Evolutionary conservation across 2,888 invertebrate species (phyloP).

Genomic region (Dolomedes plantarius): DNA sequence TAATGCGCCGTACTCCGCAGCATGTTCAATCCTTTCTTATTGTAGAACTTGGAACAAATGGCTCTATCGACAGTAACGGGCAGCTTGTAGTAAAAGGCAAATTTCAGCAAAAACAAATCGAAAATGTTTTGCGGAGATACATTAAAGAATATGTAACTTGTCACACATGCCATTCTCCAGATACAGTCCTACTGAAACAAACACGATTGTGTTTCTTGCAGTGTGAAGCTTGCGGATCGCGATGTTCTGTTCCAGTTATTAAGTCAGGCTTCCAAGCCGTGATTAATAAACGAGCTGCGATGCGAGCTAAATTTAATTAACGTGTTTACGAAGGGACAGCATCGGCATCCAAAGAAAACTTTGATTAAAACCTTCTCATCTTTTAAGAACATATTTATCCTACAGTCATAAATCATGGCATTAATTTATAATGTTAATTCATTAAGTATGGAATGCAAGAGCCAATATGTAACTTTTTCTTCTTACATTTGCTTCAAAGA

Average conservation of each 20-base stretch:
- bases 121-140: constrained; percentile 86
- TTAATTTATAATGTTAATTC: too few species aligned
- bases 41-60: constrained; percentile 95
- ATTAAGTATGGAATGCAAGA: too few species aligned
- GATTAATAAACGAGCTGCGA: constrained; percentile 97
- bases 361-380: too few species aligned
- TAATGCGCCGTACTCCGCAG: constrained; percentile 91
- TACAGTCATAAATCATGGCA: too few species aligned
- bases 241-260: constrained; percentile 99
- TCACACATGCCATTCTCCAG: constrained; percentile 99
- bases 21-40: constrained; percentile 97
- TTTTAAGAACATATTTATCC: too few species aligned
- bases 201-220: constrained; percentile 99
- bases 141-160: constrained; percentile 96
- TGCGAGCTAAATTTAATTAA: constrained; percentile 89
- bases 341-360: too few species aligned
- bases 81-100: constrained; percentile 99
- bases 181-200: constrained; percentile 98
- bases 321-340: too few species aligned
- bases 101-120: constrained; percentile 99
- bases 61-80: constrained; percentile 98
- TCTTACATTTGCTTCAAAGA: too few species aligned
- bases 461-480: too few species aligned
- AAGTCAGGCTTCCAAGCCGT: constrained; percentile 99
- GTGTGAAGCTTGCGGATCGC: constrained; percentile 98